Conservation (phyloP, 1,140 invertebrate species). For the Drosophila gunungcola region DNA sequence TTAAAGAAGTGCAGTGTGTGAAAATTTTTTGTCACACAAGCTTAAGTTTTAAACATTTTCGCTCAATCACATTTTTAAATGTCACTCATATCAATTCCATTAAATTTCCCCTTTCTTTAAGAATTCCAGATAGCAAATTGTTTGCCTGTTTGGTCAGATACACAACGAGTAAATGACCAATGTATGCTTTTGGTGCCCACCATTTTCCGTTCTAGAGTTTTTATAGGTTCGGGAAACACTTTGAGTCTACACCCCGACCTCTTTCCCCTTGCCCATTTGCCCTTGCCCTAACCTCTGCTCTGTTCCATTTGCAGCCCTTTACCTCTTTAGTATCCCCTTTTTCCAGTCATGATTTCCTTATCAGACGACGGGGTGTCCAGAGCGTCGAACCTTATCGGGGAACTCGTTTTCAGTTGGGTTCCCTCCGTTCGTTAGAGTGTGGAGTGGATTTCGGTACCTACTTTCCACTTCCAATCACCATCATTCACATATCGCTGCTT, state of each 20-base stretch:
- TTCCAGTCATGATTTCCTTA: no score
- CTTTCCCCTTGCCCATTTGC: slow-evolving; percentile 14
- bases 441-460: slow-evolving; percentile 2
- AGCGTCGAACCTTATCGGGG: slow-evolving; percentile 46
- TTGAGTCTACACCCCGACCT: background rate
- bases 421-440: background rate
- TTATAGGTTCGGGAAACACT: background rate
- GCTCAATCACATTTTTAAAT: background rate
- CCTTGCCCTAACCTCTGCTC: slow-evolving; percentile 28
- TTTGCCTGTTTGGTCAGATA: slow-evolving; percentile 1
- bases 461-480: background rate
- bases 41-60: background rate
- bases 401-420: slow-evolving; percentile 9
- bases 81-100: background rate
- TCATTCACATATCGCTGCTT: background rate
- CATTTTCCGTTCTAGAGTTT: background rate
- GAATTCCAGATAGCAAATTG: background rate
- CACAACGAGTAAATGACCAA: background rate
- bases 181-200: slow-evolving; percentile 2
- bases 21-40: background rate
- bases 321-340: slow-evolving; percentile 9
- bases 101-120: background rate
- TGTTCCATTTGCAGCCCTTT: slow-evolving; percentile 9
- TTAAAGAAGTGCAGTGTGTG: no score
- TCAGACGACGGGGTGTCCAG: slow-evolving; percentile 31